These are phyloP conservation scores for Achlya flavicornis DNA, from an alignment of 2,888 invertebrate genomes.

Conservation along the genomic window DNA sequence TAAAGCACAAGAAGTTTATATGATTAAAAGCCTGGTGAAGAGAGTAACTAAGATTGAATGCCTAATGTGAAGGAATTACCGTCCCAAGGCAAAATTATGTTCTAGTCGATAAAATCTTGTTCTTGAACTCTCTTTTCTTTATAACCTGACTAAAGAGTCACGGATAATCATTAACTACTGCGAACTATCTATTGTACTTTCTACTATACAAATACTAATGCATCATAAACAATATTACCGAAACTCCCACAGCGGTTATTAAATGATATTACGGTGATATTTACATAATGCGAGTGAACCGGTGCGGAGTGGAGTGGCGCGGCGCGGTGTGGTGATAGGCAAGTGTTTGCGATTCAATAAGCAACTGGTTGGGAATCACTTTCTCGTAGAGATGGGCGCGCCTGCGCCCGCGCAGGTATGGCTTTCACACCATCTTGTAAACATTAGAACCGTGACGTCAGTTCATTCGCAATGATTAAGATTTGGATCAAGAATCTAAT, in stretches of 20 bases:
- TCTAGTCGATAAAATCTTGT: too few relatives aligned
- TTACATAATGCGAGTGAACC: constrained; percentile 3
- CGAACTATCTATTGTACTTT: too few relatives aligned
- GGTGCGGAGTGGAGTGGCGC: neutral
- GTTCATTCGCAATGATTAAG: neutral
- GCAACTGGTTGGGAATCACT: constrained; percentile 5
- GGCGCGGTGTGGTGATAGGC: neutral
- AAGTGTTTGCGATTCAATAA: constrained; percentile 8
- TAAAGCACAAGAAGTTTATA: too few relatives aligned
- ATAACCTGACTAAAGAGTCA: too few relatives aligned
- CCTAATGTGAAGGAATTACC: too few relatives aligned
- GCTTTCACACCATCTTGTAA: constrained; percentile 4
- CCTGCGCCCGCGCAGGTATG: neutral
- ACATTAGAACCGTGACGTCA: constrained; percentile 3
- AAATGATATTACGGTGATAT: constrained; percentile 4
- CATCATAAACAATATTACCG: neutral
- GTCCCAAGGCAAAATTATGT: too few relatives aligned
- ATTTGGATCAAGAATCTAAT: neutral
- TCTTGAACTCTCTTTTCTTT: too few relatives aligned
- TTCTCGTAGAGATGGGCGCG: constrained; percentile 6
- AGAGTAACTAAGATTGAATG: too few relatives aligned
- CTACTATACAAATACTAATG: too few relatives aligned
- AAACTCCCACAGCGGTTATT: neutral
- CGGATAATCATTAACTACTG: too few relatives aligned
- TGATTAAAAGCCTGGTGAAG: too few relatives aligned